Conservation (phyloP, 2,113 vertebrate genomes). For the Lichenostomus cassidix region DNA sequence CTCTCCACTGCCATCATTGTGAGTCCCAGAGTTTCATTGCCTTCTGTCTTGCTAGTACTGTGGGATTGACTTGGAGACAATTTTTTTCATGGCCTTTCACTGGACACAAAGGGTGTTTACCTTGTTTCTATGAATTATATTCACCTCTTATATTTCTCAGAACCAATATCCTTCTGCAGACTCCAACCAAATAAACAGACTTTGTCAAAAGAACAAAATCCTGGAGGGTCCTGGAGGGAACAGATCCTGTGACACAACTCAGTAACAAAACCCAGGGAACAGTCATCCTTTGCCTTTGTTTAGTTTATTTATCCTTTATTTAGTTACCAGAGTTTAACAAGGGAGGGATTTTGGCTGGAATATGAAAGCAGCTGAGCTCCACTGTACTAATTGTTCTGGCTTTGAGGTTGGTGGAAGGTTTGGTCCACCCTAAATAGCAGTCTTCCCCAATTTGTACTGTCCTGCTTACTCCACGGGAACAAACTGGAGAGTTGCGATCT, state of each 20-base stretch:
- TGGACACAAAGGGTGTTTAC: not conserved
- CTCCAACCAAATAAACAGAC: not conserved
- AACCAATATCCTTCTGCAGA: not conserved
- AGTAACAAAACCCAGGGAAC: not conserved
- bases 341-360: conserved; percentile 42
- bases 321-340: conserved; percentile 35
- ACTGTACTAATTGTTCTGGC: conserved; percentile 18
- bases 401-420: conserved; percentile 36
- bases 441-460: conserved; percentile 10
- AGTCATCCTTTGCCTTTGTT: conserved; percentile 13
- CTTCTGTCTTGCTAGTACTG: not conserved
- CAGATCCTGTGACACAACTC: not conserved
- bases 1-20: not conserved
- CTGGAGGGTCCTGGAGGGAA: not conserved
- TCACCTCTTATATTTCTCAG: not conserved
- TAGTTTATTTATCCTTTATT: conserved; percentile 62
- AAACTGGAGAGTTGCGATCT: not conserved
- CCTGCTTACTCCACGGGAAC: not conserved
- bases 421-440: conserved; percentile 33
- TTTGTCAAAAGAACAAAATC: not conserved
- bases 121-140: not conserved
- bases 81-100: not conserved
- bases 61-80: not conserved
- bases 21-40: not conserved
- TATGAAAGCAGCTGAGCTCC: conserved; percentile 33